Evolutionary conservation across 1,140 invertebrate species (phyloP).

Genomic region (Grapholita molesta): DNA sequence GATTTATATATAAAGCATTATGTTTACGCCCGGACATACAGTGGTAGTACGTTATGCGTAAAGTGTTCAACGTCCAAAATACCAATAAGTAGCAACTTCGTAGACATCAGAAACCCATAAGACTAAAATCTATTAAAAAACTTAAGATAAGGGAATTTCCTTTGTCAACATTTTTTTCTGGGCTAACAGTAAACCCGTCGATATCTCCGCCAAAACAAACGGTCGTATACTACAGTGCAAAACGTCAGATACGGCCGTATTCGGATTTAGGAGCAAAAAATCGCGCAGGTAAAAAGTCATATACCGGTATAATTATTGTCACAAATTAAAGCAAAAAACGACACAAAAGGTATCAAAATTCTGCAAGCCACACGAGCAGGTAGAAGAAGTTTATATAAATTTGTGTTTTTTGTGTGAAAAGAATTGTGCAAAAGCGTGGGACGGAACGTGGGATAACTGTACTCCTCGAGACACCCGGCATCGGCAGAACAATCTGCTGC

Average conservation of each 20-base stretch:
- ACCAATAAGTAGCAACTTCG: no score
- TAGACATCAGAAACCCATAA: neutral
- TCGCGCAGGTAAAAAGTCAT: slow-evolving; percentile 74
- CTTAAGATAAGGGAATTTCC: neutral
- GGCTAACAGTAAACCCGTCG: slow-evolving; percentile 47
- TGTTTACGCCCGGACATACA: no score
- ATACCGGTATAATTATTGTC: slow-evolving; percentile 75
- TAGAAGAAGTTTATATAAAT: slow-evolving; percentile 61
- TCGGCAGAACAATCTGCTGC: slow-evolving; percentile 27
- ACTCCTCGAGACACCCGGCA: slow-evolving; percentile 39
- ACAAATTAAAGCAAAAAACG: slow-evolving; percentile 77
- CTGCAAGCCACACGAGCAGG: slow-evolving; percentile 78
- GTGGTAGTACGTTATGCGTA: no score
- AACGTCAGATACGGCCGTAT: slow-evolving; percentile 51
- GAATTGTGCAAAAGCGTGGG: slow-evolving; percentile 74
- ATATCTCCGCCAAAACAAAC: slow-evolving; percentile 59
- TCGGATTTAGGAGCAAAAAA: slow-evolving; percentile 50
- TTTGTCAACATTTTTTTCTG: slow-evolving; percentile 29
- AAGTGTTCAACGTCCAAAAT: no score
- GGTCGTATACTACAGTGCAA: slow-evolving; percentile 53
- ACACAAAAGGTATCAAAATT: slow-evolving; percentile 76
- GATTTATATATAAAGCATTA: no score
- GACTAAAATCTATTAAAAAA: neutral
- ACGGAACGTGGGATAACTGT: slow-evolving; percentile 67
- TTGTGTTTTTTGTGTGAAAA: slow-evolving; percentile 53